Conservation (phyloP, 2,113 vertebrate genomes). For the Fukomys damarensis region DNA sequence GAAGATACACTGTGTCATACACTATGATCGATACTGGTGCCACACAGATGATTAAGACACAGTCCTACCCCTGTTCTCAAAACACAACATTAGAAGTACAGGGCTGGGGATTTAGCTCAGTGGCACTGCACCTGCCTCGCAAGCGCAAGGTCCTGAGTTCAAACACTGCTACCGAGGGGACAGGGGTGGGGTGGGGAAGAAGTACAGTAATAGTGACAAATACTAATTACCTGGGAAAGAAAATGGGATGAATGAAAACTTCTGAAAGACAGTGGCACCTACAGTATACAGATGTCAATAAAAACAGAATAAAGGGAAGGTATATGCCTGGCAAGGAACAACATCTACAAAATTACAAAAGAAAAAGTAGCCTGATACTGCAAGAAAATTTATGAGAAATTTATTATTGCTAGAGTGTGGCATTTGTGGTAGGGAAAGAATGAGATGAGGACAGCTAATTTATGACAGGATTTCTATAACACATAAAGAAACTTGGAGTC, state of each 20-base stretch:
- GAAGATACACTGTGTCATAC: neutral
- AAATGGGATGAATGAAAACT: neutral
- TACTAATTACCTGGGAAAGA: neutral
- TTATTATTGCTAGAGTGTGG: neutral
- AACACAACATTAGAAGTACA: neutral
- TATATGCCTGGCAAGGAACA: neutral
- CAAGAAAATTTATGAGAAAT: neutral
- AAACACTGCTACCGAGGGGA: no score
- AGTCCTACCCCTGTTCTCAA: neutral
- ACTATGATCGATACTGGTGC: neutral
- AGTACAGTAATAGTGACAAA: neutral
- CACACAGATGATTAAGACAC: neutral
- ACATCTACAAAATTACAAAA: neutral
- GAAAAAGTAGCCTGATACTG: neutral
- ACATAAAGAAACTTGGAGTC: neutral
- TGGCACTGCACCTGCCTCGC: no score
- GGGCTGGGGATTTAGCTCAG: no score
- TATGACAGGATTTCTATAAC: neutral
- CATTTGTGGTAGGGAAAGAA: neutral
- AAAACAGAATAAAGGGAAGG: neutral
- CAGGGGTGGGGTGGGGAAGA: no score
- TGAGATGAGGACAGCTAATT: neutral
- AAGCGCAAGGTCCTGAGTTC: no score
- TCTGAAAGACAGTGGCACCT: neutral
- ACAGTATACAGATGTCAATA: neutral